Evolutionary conservation across 1,140 invertebrate species (phyloP).

Genomic region (Scylla paramamosain): DNA sequence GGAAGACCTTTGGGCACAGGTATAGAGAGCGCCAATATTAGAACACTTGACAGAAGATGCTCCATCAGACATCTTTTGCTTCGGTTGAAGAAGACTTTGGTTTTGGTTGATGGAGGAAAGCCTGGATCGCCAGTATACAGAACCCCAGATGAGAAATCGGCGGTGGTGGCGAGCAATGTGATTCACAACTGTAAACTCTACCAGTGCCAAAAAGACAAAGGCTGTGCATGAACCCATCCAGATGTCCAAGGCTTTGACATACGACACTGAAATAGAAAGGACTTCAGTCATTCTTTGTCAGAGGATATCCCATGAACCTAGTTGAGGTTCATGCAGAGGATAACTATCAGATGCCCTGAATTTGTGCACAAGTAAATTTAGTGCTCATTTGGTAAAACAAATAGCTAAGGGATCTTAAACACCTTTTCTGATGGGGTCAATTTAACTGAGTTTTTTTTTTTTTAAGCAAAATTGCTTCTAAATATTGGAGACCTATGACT

Average conservation of each 20-base stretch:
- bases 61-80: background rate
- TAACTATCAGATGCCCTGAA: too few relatives aligned
- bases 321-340: too few relatives aligned
- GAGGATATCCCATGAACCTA: too few relatives aligned
- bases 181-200: constrained; percentile 81
- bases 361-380: too few relatives aligned
- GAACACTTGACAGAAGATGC: constrained; percentile 7
- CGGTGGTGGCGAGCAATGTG: constrained; percentile 78
- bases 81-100: background rate
- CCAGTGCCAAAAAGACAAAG: constrained; percentile 81
- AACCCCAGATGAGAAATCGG: constrained; percentile 66
- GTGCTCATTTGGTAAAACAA: too few relatives aligned
- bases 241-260: constrained; percentile 83
- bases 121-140: background rate
- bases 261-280: constrained; percentile 80
- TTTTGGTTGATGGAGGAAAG: background rate
- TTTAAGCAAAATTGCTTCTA: too few relatives aligned
- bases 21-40: constrained; percentile 25
- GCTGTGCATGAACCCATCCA: constrained; percentile 83
- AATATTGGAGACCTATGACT: too few relatives aligned
- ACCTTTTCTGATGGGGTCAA: too few relatives aligned
- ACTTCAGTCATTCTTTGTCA: too few relatives aligned
- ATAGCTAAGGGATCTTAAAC: too few relatives aligned
- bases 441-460: too few relatives aligned
- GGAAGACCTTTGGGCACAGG: background rate